A percentile compares a stretch with the other conserved stretches of the same genome.
Conservation (phyloP, 2,797 vertebrate species). For the Pseudopleuronectes americanus region DNA sequence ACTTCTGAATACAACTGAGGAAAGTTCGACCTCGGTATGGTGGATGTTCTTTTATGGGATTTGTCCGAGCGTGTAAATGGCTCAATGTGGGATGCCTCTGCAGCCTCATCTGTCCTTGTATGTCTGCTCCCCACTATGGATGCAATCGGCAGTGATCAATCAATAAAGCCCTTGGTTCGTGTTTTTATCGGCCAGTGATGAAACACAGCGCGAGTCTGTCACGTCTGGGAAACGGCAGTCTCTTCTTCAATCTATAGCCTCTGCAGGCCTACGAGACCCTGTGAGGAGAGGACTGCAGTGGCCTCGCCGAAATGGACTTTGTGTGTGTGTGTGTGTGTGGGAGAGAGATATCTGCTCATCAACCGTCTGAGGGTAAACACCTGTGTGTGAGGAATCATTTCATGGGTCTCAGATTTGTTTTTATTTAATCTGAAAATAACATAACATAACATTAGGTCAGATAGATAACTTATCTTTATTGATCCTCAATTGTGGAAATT, state of each 20-base stretch:
- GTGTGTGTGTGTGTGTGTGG: background rate
- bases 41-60: constrained; percentile 50
- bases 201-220: constrained; percentile 34
- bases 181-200: constrained; percentile 39
- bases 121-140: background rate
- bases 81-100: constrained; percentile 45
- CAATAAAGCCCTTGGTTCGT: constrained; percentile 47
- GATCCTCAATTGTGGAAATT: too few species aligned
- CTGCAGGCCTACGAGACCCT: constrained; percentile 26
- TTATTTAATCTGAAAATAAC: background rate
- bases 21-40: constrained; percentile 52
- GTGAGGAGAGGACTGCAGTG: constrained; percentile 14
- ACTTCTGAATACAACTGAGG: too few species aligned
- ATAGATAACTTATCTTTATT: too few species aligned
- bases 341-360: too few species aligned
- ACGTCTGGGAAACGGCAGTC: constrained; percentile 44
- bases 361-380: too few species aligned
- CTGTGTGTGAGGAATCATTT: constrained; percentile 9
- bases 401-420: too few species aligned
- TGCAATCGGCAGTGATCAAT: constrained; percentile 31
- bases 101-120: constrained; percentile 35
- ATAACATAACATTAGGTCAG: background rate
- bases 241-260: constrained; percentile 54
- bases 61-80: constrained; percentile 12
- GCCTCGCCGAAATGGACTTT: constrained; percentile 20